Base-by-base conservation (phyloP, 23 tunicate genomes). In the Phallusia fumigata region DNA sequence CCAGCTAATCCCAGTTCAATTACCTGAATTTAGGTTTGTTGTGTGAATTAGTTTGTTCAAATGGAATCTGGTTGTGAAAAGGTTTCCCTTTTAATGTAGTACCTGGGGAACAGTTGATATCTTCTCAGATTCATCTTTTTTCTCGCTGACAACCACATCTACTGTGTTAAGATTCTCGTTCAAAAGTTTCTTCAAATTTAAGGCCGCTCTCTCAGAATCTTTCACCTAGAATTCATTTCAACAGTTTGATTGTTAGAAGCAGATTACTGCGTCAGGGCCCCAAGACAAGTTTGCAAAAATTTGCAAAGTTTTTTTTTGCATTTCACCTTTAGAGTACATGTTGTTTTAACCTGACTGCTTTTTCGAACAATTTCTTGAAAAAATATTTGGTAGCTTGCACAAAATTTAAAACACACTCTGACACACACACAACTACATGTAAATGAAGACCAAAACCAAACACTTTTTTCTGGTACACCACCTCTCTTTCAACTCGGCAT, bases 1-100 rank as follows among this genome's bases (percentile, higher is more conserved):
- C 92, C 92, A 50, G 78, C 84, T 65, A 88, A 74, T 0, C 92
- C 92, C 35, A 88, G 65, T 65, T 88, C 84, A 44, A 88, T 74
- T 49, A 88, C 80, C 92, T 88, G 77, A 16, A 31, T 24, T n/a
- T n/a, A 40, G 10, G 5, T 40, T 40, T 40, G 47, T 40, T 10
- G n/a, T n/a, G n/a, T n/a, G n/a, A n/a, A n/a, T n/a, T n/a, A n/a
- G n/a, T n/a, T n/a, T n/a, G n/a, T n/a, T n/a, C n/a, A n/a, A n/a
- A n/a, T n/a, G n/a, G n/a, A n/a, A n/a, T n/a, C n/a, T n/a, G 10
- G 47, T 40, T 40, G 47, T 40, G 5, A 40, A 40, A 40, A 40
- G 5, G 47, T 40, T 10, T 3, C 47, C 47, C 47, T 40, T 40
- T 40, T 40, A 10, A 40, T 40, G 47, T 3, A 40, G 3, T 58